Conservation (phyloP, 2,888 invertebrate genomes). For the Drosophila atroscutellata region DNA sequence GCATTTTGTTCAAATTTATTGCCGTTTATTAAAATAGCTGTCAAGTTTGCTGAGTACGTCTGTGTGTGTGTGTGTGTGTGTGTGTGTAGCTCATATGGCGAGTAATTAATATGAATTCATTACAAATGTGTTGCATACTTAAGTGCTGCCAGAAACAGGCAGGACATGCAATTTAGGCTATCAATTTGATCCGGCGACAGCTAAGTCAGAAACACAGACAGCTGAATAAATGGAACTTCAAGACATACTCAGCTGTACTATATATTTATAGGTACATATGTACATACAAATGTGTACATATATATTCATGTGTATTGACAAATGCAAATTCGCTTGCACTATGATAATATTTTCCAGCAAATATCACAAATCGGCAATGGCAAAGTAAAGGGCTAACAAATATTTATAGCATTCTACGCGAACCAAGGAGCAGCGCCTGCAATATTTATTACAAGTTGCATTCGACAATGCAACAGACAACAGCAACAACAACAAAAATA, state of each 20-base stretch:
- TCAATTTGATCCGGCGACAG: slow-evolving; percentile 42
- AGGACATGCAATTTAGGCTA: slow-evolving; percentile 31
- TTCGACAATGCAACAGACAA: slow-evolving; percentile 47
- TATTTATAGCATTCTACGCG: slow-evolving; percentile 67
- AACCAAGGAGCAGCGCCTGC: slow-evolving; percentile 52
- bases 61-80: not conserved
- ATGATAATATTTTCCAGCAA: slow-evolving; percentile 71
- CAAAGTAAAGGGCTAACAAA: slow-evolving; percentile 74
- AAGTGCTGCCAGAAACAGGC: slow-evolving; percentile 26
- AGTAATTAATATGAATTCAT: slow-evolving; percentile 74
- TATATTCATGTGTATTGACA: slow-evolving; percentile 34
- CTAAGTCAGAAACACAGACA: slow-evolving; percentile 5
- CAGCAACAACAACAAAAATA: slow-evolving; percentile 28
- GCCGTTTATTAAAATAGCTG: slow-evolving; percentile 60
- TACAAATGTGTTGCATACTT: slow-evolving; percentile 66
- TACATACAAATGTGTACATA: slow-evolving; percentile 1
- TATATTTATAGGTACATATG: not conserved
- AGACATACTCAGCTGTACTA: slow-evolving; percentile 7
- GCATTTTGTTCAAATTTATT: slow-evolving; percentile 64
- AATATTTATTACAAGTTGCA: slow-evolving; percentile 77
- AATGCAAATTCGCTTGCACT: slow-evolving; percentile 54
- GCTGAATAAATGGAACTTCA: slow-evolving; percentile 20
- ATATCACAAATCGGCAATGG: slow-evolving; percentile 76
- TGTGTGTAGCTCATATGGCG: slow-evolving; percentile 39
- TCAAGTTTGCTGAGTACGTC: slow-evolving; percentile 7